Evolutionary conservation across 2,888 invertebrate genomes (phyloP).

Genomic region (Ferdinandea cuprea): DNA sequence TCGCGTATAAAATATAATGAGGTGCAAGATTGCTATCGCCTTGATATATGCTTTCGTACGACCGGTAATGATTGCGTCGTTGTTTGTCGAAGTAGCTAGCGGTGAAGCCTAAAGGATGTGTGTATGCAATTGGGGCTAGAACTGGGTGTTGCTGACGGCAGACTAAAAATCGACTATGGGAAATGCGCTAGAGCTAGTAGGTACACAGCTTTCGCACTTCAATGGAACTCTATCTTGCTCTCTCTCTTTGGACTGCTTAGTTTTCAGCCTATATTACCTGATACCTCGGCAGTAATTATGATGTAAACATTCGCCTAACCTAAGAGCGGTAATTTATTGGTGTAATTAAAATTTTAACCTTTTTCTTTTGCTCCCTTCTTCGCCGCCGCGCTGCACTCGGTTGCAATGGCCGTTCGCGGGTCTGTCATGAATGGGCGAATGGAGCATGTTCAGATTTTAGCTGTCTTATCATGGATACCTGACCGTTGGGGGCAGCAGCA

Average conservation of each 20-base stretch:
- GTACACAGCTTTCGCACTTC: constrained; percentile 3
- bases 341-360: constrained; percentile 75
- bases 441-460: constrained; percentile 60
- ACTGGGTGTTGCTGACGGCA: constrained; percentile 46
- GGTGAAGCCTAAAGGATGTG: constrained; percentile 39
- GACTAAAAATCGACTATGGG: constrained; percentile 45
- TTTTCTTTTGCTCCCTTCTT: constrained; percentile 60
- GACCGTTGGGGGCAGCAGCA: not conserved
- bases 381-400: constrained; percentile 10
- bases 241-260: constrained; percentile 44
- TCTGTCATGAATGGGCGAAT: constrained; percentile 53
- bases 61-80: constrained; percentile 73
- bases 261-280: constrained; percentile 68
- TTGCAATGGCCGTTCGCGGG: constrained; percentile 5
- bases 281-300: constrained; percentile 75
- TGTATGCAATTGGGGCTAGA: constrained; percentile 1
- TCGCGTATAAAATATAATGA: constrained; percentile 76
- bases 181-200: constrained; percentile 41
- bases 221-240: constrained; percentile 57
- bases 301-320: constrained; percentile 75
- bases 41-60: constrained; percentile 76
- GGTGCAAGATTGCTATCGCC: constrained; percentile 76
- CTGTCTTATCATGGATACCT: constrained; percentile 43
- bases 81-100: constrained; percentile 48
- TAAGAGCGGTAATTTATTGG: constrained; percentile 75